Percentiles rank a stretch among this genome's conserved stretches.
Conservation (phyloP, 2,113 vertebrate genomes). For the Menura novaehollandiae region DNA sequence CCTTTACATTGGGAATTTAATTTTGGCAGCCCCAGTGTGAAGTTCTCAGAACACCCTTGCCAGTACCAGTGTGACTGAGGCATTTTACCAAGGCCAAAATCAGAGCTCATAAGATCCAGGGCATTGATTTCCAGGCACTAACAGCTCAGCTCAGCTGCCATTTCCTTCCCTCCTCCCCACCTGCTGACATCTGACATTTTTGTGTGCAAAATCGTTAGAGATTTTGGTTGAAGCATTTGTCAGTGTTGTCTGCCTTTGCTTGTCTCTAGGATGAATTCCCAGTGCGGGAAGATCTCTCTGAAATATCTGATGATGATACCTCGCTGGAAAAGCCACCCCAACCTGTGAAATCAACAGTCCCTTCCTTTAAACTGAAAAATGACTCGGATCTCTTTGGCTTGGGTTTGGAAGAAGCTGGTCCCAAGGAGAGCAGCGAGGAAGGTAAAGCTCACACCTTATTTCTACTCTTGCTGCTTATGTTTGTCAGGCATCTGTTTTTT, state of each 20-base stretch:
- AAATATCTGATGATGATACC: slow-evolving; percentile 84
- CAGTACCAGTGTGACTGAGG: background rate
- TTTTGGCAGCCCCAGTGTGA: background rate
- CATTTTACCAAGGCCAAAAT: background rate
- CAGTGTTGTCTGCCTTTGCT: background rate
- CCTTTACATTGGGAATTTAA: background rate
- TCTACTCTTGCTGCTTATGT: background rate
- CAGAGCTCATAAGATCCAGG: background rate
- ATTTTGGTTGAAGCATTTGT: background rate
- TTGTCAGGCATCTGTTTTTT: background rate
- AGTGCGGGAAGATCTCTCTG: slow-evolving; percentile 84
- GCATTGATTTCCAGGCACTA: background rate
- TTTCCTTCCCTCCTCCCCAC: background rate
- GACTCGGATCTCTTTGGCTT: slow-evolving; percentile 88
- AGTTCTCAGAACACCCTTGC: background rate
- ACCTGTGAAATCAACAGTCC: slow-evolving; percentile 65
- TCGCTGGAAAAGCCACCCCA: slow-evolving; percentile 48
- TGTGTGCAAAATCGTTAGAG: background rate
- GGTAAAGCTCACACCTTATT: slow-evolving; percentile 57
- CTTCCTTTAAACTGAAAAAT: slow-evolving; percentile 82
- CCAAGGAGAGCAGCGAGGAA: slow-evolving; percentile 85
- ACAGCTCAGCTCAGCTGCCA: background rate
- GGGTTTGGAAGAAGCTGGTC: slow-evolving; percentile 76
- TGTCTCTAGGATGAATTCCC: slow-evolving; percentile 79
- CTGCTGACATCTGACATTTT: background rate